phyloP scores from a whole-genome alignment of 1,140 invertebrate genomes.

The Leptestheria dahalacensis region DNA sequence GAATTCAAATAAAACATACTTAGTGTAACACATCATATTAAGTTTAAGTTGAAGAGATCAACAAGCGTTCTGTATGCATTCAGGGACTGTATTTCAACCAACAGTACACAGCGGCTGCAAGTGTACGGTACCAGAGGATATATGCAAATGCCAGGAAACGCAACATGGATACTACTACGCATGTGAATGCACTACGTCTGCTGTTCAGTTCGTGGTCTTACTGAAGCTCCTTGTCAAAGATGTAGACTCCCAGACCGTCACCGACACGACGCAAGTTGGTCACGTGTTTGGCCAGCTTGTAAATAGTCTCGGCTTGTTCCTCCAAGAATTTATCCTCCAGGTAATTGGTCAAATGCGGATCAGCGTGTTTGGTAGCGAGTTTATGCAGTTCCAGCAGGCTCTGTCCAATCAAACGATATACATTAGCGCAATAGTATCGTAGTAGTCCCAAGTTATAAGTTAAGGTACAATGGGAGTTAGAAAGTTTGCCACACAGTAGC shows the following conservation, averaged over 20 bases:
- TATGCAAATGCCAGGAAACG: not conserved
- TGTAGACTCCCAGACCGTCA: slow-evolving; percentile 41
- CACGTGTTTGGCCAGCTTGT: slow-evolving; percentile 38
- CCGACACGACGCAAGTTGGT: slow-evolving; percentile 44
- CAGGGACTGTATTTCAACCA: no score
- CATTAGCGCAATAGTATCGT: slow-evolving; percentile 33
- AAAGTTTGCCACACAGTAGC: slow-evolving; percentile 43
- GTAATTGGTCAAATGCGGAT: slow-evolving; percentile 37
- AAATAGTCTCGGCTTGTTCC: slow-evolving; percentile 45
- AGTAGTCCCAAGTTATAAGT: slow-evolving; percentile 30
- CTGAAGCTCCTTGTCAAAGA: slow-evolving; percentile 38
- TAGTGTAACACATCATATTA: no score
- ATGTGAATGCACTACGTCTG: not conserved
- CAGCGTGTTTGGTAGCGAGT: slow-evolving; percentile 25
- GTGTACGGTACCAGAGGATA: no score
- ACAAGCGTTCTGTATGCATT: no score
- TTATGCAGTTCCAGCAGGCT: slow-evolving; percentile 34
- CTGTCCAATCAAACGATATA: slow-evolving; percentile 39
- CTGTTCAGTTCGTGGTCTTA: no score
- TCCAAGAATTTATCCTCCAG: slow-evolving; percentile 39
- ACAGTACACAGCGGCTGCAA: no score
- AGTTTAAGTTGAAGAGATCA: no score
- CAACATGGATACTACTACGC: not conserved
- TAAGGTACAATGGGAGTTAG: slow-evolving; percentile 48
- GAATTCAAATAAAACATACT: no score